phyloP scores from a whole-genome alignment of 2,113 vertebrate genomes.

The Dipodomys ordii region DNA sequence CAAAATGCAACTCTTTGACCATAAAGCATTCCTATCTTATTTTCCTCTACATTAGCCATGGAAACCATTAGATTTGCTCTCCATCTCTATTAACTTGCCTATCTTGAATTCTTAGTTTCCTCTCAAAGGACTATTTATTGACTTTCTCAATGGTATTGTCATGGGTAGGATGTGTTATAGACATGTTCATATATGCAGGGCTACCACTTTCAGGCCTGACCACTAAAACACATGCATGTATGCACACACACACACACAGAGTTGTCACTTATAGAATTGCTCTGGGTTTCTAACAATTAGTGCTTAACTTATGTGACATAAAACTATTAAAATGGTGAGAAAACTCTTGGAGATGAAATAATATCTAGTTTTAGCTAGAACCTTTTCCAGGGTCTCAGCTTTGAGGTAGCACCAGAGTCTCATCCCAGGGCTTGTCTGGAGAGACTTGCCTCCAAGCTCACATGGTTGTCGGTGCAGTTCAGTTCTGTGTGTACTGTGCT shows the following conservation, averaged over 20 bases:
- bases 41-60: not conserved
- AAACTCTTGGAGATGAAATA: too few species aligned
- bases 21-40: not conserved
- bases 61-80: not conserved
- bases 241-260: too few species aligned
- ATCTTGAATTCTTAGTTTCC: not conserved
- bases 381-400: not conserved
- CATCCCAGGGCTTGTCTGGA: not conserved
- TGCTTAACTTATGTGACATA: too few species aligned
- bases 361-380: too few species aligned
- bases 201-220: too few species aligned
- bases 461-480: too few species aligned
- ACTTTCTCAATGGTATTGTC: not conserved
- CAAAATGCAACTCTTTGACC: not conserved
- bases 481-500: not conserved
- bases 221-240: too few species aligned
- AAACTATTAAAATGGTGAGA: too few species aligned
- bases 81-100: not conserved
- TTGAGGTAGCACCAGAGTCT: not conserved
- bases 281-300: not conserved
- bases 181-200: too few species aligned
- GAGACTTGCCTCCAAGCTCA: not conserved
- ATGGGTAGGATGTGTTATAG: not conserved
- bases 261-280: not conserved
- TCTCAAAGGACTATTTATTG: not conserved